Evolutionary conservation across 2,797 vertebrate genomes (phyloP).

Genomic region (Hydrocynus forskahlii): DNA sequence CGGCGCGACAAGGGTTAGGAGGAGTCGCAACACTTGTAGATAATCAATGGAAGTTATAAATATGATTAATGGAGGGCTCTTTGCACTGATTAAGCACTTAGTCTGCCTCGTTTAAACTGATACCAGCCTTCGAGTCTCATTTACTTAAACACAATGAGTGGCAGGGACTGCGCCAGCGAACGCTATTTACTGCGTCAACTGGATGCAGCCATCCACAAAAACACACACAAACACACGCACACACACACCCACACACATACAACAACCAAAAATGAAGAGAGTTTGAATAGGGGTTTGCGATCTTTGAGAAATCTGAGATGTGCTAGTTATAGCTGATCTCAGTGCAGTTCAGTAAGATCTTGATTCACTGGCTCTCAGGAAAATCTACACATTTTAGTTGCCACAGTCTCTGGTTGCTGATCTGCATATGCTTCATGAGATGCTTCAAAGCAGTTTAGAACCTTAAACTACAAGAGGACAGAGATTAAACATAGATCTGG

Average conservation of each 20-base stretch:
- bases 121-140: slow-evolving; percentile 61
- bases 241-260: slow-evolving; percentile 1
- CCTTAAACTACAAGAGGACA: background rate
- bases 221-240: slow-evolving; percentile 17
- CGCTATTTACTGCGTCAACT: slow-evolving; percentile 22
- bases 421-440: background rate
- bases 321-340: slow-evolving; percentile 21
- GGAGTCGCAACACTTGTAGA: slow-evolving; percentile 69
- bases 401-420: slow-evolving; percentile 16
- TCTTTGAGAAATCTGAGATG: slow-evolving; percentile 13
- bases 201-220: background rate
- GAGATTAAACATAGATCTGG: no score
- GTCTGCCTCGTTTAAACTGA: slow-evolving; percentile 75
- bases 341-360: slow-evolving; percentile 31
- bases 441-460: background rate
- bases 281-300: background rate
- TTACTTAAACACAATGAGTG: slow-evolving; percentile 58
- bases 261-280: no score
- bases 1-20: slow-evolving; percentile 64
- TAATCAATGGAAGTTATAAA: slow-evolving; percentile 85
- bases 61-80: slow-evolving; percentile 79
- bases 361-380: slow-evolving; percentile 2
- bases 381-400: slow-evolving; percentile 21
- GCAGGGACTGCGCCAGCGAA: slow-evolving; percentile 3
- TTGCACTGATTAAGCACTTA: slow-evolving; percentile 71